Percentiles rank a stretch among this genome's conserved stretches.
Evolutionary conservation across 1,140 invertebrate species (phyloP).

Genomic region (Drosophila rufa): DNA sequence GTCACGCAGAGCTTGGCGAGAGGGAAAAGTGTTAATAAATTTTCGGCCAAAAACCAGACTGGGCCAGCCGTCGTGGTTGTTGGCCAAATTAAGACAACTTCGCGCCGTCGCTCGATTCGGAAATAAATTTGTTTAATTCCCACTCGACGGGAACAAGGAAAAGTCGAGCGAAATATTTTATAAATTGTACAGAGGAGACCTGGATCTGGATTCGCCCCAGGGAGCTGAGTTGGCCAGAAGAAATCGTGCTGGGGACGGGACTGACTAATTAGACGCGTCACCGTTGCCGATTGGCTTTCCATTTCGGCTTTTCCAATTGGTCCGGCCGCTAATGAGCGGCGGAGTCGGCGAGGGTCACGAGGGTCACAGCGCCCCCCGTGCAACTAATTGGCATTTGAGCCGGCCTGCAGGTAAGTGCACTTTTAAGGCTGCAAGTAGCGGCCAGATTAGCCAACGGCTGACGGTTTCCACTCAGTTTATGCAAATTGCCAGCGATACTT

Average conservation of each 20-base stretch:
- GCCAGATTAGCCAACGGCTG: slow-evolving; percentile 29
- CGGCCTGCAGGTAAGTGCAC: slow-evolving; percentile 62
- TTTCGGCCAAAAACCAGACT: slow-evolving; percentile 43
- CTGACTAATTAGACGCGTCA: slow-evolving; percentile 81
- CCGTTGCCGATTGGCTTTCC: slow-evolving; percentile 78
- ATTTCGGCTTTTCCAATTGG: slow-evolving; percentile 72
- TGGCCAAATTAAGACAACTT: slow-evolving; percentile 74
- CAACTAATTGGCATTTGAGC: slow-evolving; percentile 80
- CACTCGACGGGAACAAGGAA: slow-evolving; percentile 51
- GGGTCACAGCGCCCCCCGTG: slow-evolving; percentile 37
- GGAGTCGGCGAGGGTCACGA: background rate
- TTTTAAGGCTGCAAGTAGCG: slow-evolving; percentile 37
- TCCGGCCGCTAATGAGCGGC: slow-evolving; percentile 70
- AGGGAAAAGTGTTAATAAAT: slow-evolving; percentile 80
- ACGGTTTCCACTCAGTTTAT: slow-evolving; percentile 35
- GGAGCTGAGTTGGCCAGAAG: slow-evolving; percentile 25
- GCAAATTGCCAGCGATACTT: slow-evolving; percentile 9
- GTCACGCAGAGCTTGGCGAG: slow-evolving; percentile 69
- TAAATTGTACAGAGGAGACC: slow-evolving; percentile 41
- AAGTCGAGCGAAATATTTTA: slow-evolving; percentile 71
- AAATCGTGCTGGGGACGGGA: slow-evolving; percentile 67
- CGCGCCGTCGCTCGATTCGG: slow-evolving; percentile 55
- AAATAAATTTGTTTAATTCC: slow-evolving; percentile 83
- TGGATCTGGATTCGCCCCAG: slow-evolving; percentile 13
- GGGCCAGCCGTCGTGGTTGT: slow-evolving; percentile 17